Evolutionary conservation across 2,797 vertebrate genomes (phyloP).

Genomic region (Lacerta bilineata): DNA sequence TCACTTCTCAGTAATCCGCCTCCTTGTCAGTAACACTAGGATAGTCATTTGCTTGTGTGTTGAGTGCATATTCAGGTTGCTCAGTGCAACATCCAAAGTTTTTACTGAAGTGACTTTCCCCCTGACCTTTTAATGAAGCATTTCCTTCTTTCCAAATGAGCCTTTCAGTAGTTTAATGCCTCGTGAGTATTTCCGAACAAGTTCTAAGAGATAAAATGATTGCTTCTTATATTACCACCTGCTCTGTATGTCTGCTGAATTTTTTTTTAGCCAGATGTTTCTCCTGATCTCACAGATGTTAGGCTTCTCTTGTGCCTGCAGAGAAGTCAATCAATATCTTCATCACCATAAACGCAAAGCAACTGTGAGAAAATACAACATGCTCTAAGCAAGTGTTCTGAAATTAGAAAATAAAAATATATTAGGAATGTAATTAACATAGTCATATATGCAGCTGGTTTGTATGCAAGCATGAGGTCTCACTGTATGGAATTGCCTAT

Average conservation of each 20-base stretch:
- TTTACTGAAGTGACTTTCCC: slow-evolving; percentile 33
- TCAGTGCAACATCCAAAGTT: slow-evolving; percentile 46
- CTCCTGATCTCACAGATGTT: slow-evolving; percentile 16
- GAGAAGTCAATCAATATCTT: background rate
- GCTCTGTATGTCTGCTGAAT: slow-evolving; percentile 31
- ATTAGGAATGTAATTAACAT: background rate
- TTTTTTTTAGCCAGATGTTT: slow-evolving; percentile 55
- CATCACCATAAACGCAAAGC: slow-evolving; percentile 51
- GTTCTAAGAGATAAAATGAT: slow-evolving; percentile 32
- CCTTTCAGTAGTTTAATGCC: slow-evolving; percentile 28
- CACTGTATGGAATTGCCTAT: background rate
- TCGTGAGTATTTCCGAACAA: slow-evolving; percentile 39
- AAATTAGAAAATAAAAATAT: background rate
- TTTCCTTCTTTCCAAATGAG: slow-evolving; percentile 23
- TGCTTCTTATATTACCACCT: slow-evolving; percentile 29
- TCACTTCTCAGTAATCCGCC: background rate
- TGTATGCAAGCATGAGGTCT: background rate
- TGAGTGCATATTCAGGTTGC: slow-evolving; percentile 22
- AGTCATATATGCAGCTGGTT: background rate
- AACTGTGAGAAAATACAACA: slow-evolving; percentile 32
- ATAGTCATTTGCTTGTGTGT: slow-evolving; percentile 36
- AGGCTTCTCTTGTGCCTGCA: slow-evolving; percentile 32
- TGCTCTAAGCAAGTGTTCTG: slow-evolving; percentile 29
- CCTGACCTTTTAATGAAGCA: slow-evolving; percentile 8
- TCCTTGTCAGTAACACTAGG: slow-evolving; percentile 20